phyloP scores from a whole-genome alignment of 1,140 invertebrate species.

The Stegodyphus mimosarum region DNA sequence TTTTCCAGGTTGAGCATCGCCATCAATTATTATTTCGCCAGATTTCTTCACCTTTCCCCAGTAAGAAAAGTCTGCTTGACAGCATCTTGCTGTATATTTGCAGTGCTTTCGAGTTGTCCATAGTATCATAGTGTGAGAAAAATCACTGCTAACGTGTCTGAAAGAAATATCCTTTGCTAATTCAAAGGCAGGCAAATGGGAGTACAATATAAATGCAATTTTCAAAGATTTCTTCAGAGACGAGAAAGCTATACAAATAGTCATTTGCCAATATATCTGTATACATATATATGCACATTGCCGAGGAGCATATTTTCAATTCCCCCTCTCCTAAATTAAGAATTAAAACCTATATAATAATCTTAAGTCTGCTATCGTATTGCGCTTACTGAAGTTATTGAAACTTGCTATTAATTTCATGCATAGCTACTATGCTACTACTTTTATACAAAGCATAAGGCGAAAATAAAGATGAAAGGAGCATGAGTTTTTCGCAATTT shows the following conservation, averaged over 20 bases:
- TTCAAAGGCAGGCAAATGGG: not conserved
- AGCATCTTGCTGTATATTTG: slow-evolving; percentile 21
- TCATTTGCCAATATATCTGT: not conserved
- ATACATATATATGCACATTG: not conserved
- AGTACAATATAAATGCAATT: not conserved
- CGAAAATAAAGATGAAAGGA: too few species aligned
- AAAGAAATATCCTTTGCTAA: not conserved
- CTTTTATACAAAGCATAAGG: too few species aligned
- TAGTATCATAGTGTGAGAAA: slow-evolving; percentile 23
- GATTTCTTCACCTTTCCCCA: slow-evolving; percentile 17
- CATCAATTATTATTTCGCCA: slow-evolving; percentile 16
- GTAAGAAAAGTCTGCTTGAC: slow-evolving; percentile 24
- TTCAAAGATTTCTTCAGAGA: not conserved
- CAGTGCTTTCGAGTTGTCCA: slow-evolving; percentile 33
- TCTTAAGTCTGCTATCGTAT: too few species aligned
- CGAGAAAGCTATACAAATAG: not conserved
- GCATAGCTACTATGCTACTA: too few species aligned
- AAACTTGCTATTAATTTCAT: too few species aligned
- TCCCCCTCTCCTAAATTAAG: too few species aligned
- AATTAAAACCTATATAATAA: too few species aligned
- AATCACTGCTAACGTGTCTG: slow-evolving; percentile 9
- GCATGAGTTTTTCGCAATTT: too few species aligned
- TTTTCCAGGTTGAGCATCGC: not conserved
- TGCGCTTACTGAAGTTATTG: too few species aligned
- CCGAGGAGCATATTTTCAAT: too few species aligned